Conservation (phyloP, 2,888 invertebrate genomes). For the Drosophila suboccidentalis region DNA sequence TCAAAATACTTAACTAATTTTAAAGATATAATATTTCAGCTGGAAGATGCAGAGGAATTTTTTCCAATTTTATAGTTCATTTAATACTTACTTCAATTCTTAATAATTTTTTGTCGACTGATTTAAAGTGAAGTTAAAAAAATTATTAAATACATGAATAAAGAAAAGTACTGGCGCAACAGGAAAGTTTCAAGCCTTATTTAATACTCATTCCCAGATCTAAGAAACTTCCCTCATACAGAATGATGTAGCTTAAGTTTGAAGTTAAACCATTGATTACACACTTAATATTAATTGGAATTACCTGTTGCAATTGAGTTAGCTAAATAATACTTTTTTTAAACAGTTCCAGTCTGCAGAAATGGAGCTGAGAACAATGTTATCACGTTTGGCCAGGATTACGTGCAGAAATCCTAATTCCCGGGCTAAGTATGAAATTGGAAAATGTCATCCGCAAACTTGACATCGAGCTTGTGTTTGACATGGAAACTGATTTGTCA, state of each 20-base stretch:
- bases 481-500: conserved; percentile 81
- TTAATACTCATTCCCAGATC: background rate
- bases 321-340: background rate
- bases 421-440: conserved; percentile 60
- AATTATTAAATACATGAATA: too few relatives aligned
- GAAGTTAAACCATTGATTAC: background rate
- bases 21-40: too few relatives aligned
- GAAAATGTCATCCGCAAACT: conserved; percentile 74
- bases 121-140: too few relatives aligned
- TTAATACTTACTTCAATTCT: too few relatives aligned
- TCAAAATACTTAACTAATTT: too few relatives aligned
- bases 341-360: background rate
- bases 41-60: too few relatives aligned
- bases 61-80: too few relatives aligned
- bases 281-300: conserved; percentile 4
- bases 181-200: too few relatives aligned
- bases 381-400: conserved; percentile 40
- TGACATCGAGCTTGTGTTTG: conserved; percentile 70
- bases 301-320: conserved; percentile 2
- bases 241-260: background rate
- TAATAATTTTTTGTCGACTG: too few relatives aligned
- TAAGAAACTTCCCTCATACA: background rate
- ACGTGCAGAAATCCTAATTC: conserved; percentile 39
- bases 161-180: too few relatives aligned
- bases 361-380: conserved; percentile 1